Conservation (phyloP, 2,113 vertebrate genomes). For the Indri indri region DNA sequence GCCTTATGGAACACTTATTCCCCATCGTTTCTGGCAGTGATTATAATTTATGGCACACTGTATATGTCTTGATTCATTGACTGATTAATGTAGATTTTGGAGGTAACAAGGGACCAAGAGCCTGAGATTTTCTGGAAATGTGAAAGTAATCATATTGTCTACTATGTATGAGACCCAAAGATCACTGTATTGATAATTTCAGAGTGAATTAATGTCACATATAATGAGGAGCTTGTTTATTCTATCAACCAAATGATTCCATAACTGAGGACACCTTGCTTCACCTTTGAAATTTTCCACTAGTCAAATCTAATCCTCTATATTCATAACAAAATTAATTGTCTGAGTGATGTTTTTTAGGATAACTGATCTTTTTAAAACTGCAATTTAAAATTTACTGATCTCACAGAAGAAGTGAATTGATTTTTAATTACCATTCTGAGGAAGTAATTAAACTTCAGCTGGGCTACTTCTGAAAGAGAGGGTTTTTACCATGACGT, state of each 20-base stretch:
- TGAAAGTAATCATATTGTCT: not conserved
- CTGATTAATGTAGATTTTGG: not conserved
- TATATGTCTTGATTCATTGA: not conserved
- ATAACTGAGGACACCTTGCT: not conserved
- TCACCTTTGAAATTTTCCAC: not conserved
- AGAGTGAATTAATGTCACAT: not conserved
- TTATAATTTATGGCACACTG: not conserved
- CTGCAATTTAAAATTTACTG: not conserved
- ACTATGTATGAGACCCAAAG: not conserved
- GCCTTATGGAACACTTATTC: not conserved
- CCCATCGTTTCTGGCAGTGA: not conserved
- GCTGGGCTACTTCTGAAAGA: not conserved
- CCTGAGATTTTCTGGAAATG: not conserved
- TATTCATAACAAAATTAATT: not conserved
- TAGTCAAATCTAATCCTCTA: not conserved
- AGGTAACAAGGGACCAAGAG: not conserved
- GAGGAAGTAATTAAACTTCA: conserved; percentile 39
- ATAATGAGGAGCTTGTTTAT: not conserved
- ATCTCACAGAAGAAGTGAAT: not conserved
- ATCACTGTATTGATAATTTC: not conserved
- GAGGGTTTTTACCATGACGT: not conserved
- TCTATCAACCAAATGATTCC: not conserved
- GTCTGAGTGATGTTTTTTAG: not conserved
- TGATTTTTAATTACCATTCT: conserved; percentile 20
- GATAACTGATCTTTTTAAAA: not conserved